phyloP scores from a whole-genome alignment of 2,797 vertebrate genomes.

The Chelon auratus region DNA sequence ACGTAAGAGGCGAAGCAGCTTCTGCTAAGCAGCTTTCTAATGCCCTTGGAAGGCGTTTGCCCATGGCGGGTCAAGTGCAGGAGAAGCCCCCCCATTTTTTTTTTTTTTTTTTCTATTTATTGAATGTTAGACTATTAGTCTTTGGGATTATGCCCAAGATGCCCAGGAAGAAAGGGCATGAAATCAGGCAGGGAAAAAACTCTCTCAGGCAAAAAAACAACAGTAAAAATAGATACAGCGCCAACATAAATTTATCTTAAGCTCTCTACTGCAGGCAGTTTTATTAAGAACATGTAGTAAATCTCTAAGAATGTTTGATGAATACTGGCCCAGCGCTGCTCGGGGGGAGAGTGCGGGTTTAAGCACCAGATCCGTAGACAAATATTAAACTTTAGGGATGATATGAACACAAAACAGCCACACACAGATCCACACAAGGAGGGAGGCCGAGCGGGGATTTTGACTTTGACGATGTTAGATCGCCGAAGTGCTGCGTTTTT shows the following conservation, averaged over 20 bases:
- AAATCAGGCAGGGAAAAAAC: slow-evolving; percentile 65
- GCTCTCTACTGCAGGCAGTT: slow-evolving; percentile 41
- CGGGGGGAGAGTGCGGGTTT: slow-evolving; percentile 27
- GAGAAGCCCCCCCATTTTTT: slow-evolving; percentile 35
- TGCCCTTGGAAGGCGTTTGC: slow-evolving; percentile 75
- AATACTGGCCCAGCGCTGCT: slow-evolving; percentile 21
- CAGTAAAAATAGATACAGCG: slow-evolving; percentile 61
- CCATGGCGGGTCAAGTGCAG: slow-evolving; percentile 72
- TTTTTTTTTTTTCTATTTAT: slow-evolving; percentile 50
- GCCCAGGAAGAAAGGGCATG: slow-evolving; percentile 65
- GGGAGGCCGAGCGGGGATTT: slow-evolving; percentile 2
- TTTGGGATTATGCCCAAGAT: slow-evolving; percentile 74
- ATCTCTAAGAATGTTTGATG: slow-evolving; percentile 55
- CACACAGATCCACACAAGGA: not conserved
- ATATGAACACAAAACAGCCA: not conserved
- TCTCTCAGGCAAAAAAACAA: slow-evolving; percentile 42
- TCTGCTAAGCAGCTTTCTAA: slow-evolving; percentile 77
- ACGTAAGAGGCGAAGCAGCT: slow-evolving; percentile 69
- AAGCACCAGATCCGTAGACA: slow-evolving; percentile 20
- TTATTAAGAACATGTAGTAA: slow-evolving; percentile 51
- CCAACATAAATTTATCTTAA: slow-evolving; percentile 61
- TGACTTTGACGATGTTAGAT: not conserved
- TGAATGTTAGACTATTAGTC: slow-evolving; percentile 70
- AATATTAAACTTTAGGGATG: slow-evolving; percentile 2
- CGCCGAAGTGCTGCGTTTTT: not conserved